A percentile compares a stretch with the other conserved stretches of the same genome.
phyloP scores from a whole-genome alignment of 2,797 vertebrate species.

The Limosa lapponica region DNA sequence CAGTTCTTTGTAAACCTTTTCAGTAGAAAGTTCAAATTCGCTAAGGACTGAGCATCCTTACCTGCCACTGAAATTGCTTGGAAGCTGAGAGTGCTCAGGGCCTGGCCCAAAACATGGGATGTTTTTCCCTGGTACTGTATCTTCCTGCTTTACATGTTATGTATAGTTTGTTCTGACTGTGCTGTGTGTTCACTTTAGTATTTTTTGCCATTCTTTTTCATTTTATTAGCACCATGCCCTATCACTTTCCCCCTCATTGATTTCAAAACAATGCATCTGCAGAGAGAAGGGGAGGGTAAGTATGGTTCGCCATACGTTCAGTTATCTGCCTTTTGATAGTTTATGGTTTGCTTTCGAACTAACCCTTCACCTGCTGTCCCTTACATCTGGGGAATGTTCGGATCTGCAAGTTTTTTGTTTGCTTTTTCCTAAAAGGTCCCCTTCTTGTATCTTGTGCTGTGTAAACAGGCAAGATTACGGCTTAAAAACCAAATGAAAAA shows the following conservation, averaged over 20 bases:
- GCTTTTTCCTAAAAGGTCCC: background rate
- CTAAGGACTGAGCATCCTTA: conserved; percentile 53
- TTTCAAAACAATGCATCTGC: conserved; percentile 99
- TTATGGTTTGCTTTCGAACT: conserved; percentile 77
- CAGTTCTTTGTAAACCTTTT: conserved; percentile 47
- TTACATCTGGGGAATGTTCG: conserved; percentile 59
- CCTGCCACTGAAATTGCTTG: background rate
- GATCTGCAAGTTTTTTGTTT: conserved; percentile 21
- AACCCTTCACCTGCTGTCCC: conserved; percentile 83
- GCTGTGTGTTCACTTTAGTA: conserved; percentile 88
- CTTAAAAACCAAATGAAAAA: background rate
- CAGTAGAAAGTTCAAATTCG: background rate
- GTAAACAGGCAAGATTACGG: conserved; percentile 43
- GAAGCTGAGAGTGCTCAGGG: conserved; percentile 54
- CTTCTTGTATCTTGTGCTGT: conserved; percentile 49
- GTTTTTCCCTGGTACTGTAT: conserved; percentile 71
- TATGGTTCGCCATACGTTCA: conserved; percentile 82
- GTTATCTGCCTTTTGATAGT: conserved; percentile 79
- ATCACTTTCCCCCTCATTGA: conserved; percentile 97
- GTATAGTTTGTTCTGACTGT: conserved; percentile 85
- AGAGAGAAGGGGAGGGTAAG: conserved; percentile 96
- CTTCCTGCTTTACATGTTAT: conserved; percentile 82
- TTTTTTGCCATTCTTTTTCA: conserved; percentile 88
- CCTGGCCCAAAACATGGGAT: conserved; percentile 57
- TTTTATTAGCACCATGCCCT: conserved; percentile 90